Conservation (phyloP, 2,113 vertebrate genomes). For the Climacteris rufus region DNA sequence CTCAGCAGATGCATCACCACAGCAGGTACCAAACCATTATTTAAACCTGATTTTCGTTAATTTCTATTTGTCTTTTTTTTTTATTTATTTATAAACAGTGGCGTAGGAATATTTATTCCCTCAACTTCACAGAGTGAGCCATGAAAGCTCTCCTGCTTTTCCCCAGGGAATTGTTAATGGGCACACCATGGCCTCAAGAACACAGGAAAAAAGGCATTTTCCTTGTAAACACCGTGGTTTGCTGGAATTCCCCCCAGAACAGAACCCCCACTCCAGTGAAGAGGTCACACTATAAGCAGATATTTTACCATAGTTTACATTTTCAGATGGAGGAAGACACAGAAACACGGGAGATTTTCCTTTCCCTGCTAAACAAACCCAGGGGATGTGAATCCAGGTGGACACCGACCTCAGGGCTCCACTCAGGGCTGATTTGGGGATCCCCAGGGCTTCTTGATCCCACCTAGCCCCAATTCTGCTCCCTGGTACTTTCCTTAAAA, state of each 20-base stretch:
- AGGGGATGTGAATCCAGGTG: not conserved
- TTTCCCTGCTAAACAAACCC: not conserved
- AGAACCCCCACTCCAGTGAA: not conserved
- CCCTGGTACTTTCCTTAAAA: not conserved
- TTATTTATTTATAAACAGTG: not conserved
- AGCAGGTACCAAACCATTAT: not conserved
- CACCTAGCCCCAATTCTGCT: not conserved
- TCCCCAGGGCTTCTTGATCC: not conserved
- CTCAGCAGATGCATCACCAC: not conserved
- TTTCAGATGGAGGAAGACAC: not conserved
- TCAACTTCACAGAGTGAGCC: not conserved
- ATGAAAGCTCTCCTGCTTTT: not conserved
- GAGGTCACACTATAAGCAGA: not conserved
- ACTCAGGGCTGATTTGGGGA: not conserved
- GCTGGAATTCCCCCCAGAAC: constrained; percentile 22
- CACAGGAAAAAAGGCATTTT: not conserved
- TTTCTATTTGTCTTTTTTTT: not conserved
- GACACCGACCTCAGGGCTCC: accelerated
- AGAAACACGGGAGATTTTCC: not conserved
- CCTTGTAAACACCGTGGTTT: constrained; percentile 10
- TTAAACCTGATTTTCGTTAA: not conserved
- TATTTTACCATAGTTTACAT: not conserved
- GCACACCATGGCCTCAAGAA: not conserved
- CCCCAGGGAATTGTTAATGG: not conserved
- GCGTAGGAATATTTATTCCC: not conserved